Evolutionary conservation across 2,113 vertebrate species (phyloP), one percentile per base, ranked within the genome.

Genomic region (Tragelaphus buxtoni): DNA sequence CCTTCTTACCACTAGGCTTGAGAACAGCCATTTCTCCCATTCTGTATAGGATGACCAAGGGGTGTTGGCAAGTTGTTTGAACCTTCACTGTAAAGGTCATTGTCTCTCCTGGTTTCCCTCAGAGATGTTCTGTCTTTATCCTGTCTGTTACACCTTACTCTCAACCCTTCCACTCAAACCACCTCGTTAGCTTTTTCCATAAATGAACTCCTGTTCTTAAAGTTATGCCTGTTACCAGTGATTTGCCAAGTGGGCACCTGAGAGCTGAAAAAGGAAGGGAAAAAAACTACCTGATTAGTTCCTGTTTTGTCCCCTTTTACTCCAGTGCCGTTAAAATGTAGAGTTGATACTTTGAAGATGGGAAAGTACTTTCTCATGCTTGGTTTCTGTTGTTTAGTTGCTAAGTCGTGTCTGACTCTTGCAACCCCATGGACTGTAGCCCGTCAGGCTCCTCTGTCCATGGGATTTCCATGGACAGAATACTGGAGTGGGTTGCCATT

Each of bases 361-460:
- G 39, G 74, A 18, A 58, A 79, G n/a, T 88, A 55, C 88, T 91
- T 97, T 92, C 30, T 84, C 49, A 26, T 32, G 89, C 63, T 94
- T 85, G 42, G 47, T 92, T 92, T 95, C 77, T 96, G 32, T 77
- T 96, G n/a, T 88, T 76, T 69, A 42, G 69, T 42, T 74, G 69
- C 69, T 74, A 74, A 74, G 39, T 74, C 0, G 3, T 74, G 69
- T 42, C 69, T 74, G 39, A 42, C 69, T 74, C 12, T 39, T 42
- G 39, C 6, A 1, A 42, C 39, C 39, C 39, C 39, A 26, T 1
- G 11, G 69, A 42, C 69, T 74, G 9, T 42, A 74, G 35, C 22
- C 39, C 0, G 6, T 42, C 39, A 42, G 69, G 69, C 6, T 74
- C 69, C 39, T 74, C 39, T 74, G 39, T 74, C 39, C 22, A 13